These are phyloP conservation scores for Scaptomyza montana DNA, from an alignment of 1,140 invertebrate species.

Conservation along the genomic window DNA sequence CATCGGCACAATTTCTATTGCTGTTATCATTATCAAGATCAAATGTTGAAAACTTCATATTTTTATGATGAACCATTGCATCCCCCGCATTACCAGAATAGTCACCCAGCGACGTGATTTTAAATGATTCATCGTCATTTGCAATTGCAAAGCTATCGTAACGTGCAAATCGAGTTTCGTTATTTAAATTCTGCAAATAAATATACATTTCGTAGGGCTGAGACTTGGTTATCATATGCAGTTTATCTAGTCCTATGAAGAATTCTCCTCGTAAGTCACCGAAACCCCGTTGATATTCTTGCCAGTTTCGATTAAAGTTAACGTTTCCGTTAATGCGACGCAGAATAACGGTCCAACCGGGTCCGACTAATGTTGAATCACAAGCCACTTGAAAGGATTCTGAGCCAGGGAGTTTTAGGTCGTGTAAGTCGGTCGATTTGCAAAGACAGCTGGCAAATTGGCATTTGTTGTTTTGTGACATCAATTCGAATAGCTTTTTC, in stretches of 20 bases:
- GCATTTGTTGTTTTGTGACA: constrained; percentile 16
- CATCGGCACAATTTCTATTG: constrained; percentile 87
- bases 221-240: constrained; percentile 28
- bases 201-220: constrained; percentile 41
- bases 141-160: constrained; percentile 30
- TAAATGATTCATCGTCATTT: constrained; percentile 86
- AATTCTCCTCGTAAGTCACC: constrained; percentile 31
- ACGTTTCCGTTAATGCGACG: constrained; percentile 26
- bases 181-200: constrained; percentile 15
- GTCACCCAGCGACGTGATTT: constrained; percentile 86
- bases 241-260: constrained; percentile 42
- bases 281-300: constrained; percentile 35
- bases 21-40: constrained; percentile 89
- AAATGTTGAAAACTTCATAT: constrained; percentile 88
- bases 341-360: constrained; percentile 32
- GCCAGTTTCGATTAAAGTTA: constrained; percentile 33
- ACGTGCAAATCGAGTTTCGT: constrained; percentile 26
- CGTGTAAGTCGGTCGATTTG: constrained; percentile 16
- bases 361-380: constrained; percentile 16
- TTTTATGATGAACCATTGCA: constrained; percentile 87
- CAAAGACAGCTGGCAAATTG: constrained; percentile 31
- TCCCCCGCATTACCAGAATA: constrained; percentile 88
- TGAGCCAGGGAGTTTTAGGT: constrained; percentile 13
- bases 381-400: constrained; percentile 34
- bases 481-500: constrained; percentile 7